Evolutionary conservation across 2,888 invertebrate genomes (phyloP), one percentile per base, ranked within the genome.

Genomic region (Tribolium freemani): DNA sequence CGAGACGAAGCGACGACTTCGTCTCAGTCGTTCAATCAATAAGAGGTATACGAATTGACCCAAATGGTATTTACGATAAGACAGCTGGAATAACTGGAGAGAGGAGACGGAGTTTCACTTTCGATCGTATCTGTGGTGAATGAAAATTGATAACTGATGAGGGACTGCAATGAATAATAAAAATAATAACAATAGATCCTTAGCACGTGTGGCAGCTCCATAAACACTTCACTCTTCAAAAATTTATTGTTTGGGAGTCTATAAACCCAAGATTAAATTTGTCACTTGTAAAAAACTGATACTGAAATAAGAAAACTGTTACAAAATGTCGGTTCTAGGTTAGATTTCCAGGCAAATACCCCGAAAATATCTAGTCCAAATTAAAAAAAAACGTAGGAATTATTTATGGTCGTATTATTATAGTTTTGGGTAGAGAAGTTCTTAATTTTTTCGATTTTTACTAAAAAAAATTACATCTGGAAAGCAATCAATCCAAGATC

Each of bases 61-160:
- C 10, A 60, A 60, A 60, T 60, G 30, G 60, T 48, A 48, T 60
- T 60, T 60, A 13, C 60, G 48, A 60, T 60, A 60, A 60, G 54
- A 31, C 54, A 21, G 31, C 10, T 48, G 54, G 30, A 48, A 48
- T 46, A 30, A 10, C 30, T 21, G n/a, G 46, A 45, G 11, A n/a
- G 45, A 45, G 26, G 26, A 16, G 16, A 31, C 58, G 45, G 3
- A 10, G 58, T 45, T 48, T 60, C 60, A 6, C 60, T 60, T 48
- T 60, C 21, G 21, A 6, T 56, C 30, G 45, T n/a, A 5, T 26
- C 5, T 26, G 26, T 26, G 26, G 26, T 26, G 26, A 5, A 26
- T 26, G 26, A 26, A 26, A 26, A 26, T 26, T 31, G 31, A 31
- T 31, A 31, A 31, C 6, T 31, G 31, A 31, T 31, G 31, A 31